Percentiles rank a stretch among this genome's conserved stretches.
These are phyloP conservation scores for Hyphantria cunea DNA, from an alignment of 1,140 invertebrate genomes.

Conservation along the genomic window DNA sequence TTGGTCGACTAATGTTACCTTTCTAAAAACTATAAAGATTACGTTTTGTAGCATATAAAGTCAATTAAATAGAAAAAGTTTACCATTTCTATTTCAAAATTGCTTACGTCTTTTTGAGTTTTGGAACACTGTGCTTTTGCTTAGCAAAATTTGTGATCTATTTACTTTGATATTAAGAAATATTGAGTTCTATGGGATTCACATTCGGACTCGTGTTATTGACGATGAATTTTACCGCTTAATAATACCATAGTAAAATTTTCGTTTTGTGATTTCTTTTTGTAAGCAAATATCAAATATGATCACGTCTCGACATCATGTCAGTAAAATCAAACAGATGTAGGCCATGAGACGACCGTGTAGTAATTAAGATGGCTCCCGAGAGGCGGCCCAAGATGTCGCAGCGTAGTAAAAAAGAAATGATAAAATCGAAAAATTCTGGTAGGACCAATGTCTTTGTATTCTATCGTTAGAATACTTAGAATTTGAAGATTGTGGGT, in stretches of 20 bases:
- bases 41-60: conserved; percentile 34
- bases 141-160: too few relatives aligned
- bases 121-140: too few relatives aligned
- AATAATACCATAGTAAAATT: too few relatives aligned
- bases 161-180: too few relatives aligned
- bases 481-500: conserved; percentile 26
- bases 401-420: conserved; percentile 41
- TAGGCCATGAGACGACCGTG: conserved; percentile 48
- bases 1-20: conserved; percentile 13
- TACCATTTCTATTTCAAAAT: too few relatives aligned
- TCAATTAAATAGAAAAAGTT: too few relatives aligned
- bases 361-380: conserved; percentile 58
- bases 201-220: too few relatives aligned
- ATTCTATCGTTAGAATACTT: conserved; percentile 27
- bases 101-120: too few relatives aligned
- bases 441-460: conserved; percentile 33
- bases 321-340: conserved; percentile 51
- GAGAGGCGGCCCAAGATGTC: conserved; percentile 45
- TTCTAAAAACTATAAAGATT: conserved; percentile 38
- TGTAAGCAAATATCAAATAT: background rate
- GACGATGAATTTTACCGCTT: too few relatives aligned
- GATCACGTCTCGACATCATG: conserved; percentile 39
- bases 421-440: conserved; percentile 40
- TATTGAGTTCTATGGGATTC: too few relatives aligned
- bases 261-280: too few relatives aligned